phyloP scores from a whole-genome alignment of 2,888 invertebrate genomes.

The Coleophora deauratella region DNA sequence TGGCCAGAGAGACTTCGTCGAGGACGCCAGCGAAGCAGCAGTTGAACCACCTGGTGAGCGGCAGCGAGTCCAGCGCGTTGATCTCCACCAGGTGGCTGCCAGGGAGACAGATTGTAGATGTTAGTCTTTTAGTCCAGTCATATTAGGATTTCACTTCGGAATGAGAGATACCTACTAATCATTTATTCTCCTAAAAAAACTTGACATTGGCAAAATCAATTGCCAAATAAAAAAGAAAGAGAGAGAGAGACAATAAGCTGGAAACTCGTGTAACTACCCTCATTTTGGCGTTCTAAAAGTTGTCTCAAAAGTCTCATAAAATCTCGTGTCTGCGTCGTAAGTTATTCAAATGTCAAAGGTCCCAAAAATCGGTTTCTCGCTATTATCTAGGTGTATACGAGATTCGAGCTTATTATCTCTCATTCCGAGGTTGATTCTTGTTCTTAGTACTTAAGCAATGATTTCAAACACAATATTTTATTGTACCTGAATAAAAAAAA shows the following conservation, averaged over 20 bases:
- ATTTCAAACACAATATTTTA: too few relatives aligned
- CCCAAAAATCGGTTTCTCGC: not conserved
- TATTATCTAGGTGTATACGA: too few relatives aligned
- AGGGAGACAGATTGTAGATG: slow-evolving; percentile 6
- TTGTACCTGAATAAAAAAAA: too few relatives aligned
- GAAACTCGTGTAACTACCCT: not conserved
- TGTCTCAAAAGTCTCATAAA: slow-evolving; percentile 1
- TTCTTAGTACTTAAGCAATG: too few relatives aligned
- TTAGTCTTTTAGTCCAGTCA: too few relatives aligned
- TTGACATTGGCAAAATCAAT: too few relatives aligned
- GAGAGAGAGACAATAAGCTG: not conserved
- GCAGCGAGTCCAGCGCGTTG: slow-evolving; percentile 76
- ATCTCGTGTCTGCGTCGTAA: slow-evolving; percentile 1
- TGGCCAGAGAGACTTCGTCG: slow-evolving; percentile 83
- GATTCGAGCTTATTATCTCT: too few relatives aligned
- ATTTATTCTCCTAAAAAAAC: too few relatives aligned
- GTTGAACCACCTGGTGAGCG: slow-evolving; percentile 85
- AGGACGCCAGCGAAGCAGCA: slow-evolving; percentile 88
- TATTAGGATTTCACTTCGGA: too few relatives aligned
- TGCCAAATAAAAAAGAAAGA: too few relatives aligned
- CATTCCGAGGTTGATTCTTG: too few relatives aligned
- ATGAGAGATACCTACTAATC: too few relatives aligned
- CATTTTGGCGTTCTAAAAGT: not conserved
- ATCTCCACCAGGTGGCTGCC: slow-evolving; percentile 78
- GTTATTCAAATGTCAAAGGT: not conserved